These are phyloP conservation scores for Neostethus bicornis DNA, from an alignment of 2,797 vertebrate genomes.

Conservation along the genomic window DNA sequence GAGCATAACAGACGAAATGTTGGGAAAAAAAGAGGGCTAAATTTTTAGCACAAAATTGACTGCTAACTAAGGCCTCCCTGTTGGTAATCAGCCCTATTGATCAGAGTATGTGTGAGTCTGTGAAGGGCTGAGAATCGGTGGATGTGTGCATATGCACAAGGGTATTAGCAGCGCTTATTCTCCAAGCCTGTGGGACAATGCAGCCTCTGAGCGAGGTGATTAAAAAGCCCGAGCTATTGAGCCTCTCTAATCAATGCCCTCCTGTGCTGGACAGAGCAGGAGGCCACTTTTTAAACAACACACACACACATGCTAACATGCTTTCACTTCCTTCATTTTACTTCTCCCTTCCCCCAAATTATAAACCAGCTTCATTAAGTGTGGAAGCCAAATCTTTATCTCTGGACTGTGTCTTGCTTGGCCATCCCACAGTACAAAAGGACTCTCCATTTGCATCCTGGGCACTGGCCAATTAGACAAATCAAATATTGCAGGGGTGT, in stretches of 20 bases:
- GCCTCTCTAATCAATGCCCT: conserved; percentile 77
- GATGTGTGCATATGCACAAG: conserved; percentile 74
- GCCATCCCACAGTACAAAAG: conserved; percentile 50
- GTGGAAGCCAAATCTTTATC: conserved; percentile 39
- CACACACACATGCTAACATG: conserved; percentile 51
- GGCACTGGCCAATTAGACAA: conserved; percentile 80
- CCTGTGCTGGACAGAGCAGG: conserved; percentile 66
- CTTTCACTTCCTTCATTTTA: conserved; percentile 36
- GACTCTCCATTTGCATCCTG: conserved; percentile 71
- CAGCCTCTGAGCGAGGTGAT: conserved; percentile 77
- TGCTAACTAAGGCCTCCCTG: conserved; percentile 69
- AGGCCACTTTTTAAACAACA: conserved; percentile 71
- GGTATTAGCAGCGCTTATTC: conserved; percentile 75
- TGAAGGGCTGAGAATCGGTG: conserved; percentile 57
- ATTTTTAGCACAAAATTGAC: conserved; percentile 62
- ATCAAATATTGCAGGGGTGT: conserved; percentile 61
- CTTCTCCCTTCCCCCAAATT: conserved; percentile 17
- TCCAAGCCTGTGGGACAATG: conserved; percentile 74
- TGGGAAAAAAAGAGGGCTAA: conserved; percentile 21
- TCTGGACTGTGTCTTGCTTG: conserved; percentile 27
- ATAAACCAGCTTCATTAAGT: conserved; percentile 56
- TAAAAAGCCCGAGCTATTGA: conserved; percentile 79
- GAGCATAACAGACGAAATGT: conserved; percentile 33
- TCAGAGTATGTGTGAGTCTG: conserved; percentile 65
- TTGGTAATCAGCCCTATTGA: conserved; percentile 82